Evolutionary conservation across 2,113 vertebrate species (phyloP), one percentile per base, ranked within the genome.

Genomic region (Cygnus atratus): DNA sequence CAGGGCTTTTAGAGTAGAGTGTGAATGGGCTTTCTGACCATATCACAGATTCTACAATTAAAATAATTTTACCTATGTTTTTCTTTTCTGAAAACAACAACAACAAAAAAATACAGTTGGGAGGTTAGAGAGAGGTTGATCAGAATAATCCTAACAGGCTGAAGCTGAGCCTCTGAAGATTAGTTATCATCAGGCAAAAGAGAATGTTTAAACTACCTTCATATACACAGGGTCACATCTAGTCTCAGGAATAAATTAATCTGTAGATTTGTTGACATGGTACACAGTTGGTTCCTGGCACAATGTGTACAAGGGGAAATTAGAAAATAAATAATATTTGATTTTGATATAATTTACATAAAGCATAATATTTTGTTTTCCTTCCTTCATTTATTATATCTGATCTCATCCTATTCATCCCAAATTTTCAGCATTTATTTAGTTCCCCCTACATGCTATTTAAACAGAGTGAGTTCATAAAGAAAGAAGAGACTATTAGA

Each of bases 281-380:
- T 52, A 95, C 76, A 92, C 13, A 18, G 7, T 75, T 91, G 50
- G 46, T 93, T 88, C 46, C 74, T 86, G 68, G 55, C 19, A 80
- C 17, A 67, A 66, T 44, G 35, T 76, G 46, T 87, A 77, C 50
- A 84, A 85, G 37, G 63, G 43, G 28, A 94, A 95, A 96, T 93
- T 94, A 95, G 63, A 87, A 33, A 92, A 87, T 95, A 96, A 92
- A 95, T 92, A 96, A 79, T 86, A 95, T 84, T 88, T 96, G 74
- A 88, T 44, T 95, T 87, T 92, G 83, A 95, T 90, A 50, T 94
- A 77, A 95, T 92, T 95, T 96, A 52, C 72, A 88, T 77, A 75
- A 74, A 88, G 31, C 35, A 68, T 61, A 90, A 75, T 87, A 88
- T 57, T 75, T 37, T 88, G 57, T n/a, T 87, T 86, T 8, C 22